Base-by-base conservation (phyloP, 2,113 vertebrate genomes). In the Grammomys surdaster region DNA sequence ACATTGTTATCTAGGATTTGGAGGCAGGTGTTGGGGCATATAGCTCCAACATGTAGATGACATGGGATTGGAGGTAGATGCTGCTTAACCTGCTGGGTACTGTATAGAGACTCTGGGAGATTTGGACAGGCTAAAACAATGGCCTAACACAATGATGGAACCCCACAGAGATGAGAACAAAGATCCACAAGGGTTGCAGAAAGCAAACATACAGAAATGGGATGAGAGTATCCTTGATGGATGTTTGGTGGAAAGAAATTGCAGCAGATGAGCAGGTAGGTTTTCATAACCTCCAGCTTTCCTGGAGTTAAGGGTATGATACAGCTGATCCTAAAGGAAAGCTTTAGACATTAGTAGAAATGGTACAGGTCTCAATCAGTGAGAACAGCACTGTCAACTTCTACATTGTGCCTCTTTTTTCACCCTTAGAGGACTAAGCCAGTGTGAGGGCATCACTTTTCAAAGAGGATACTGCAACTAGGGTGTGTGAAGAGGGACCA, bases 51-150 rank as follows among this genome's bases (percentile, higher is more conserved):
- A 65, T n/a, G 28, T 6, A 65, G n/a, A 78, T 95, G 40, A 73
- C 54, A 28, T 0, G 1, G 75, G 76, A 51, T 54, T 93, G 9
- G 28, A 36, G 5, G 84, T 81, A 12, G 48, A 31, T 73, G 65
- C 24, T 72, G 36, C 6, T 54, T 58, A 92, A 89, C 31, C 40
- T 58, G 16, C 72, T 46, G 24, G 60, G 40, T 58, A 89, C 22
- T 78, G 51, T 43, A 40, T 33, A 11, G 43, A 73, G 31, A 80
- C 46, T 70, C 28, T 9, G 69, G 17, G 89, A 95, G 67, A 24
- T 89, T 94, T 87, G 40, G n/a, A 77, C 33, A 73, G 60, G 70
- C 93, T 84, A 60, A 40, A 91, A 70, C 65, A 88, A 87, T 78
- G 65, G 33, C 40, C 63, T 24, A 24, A 46, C 5, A 22, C 58